phyloP scores from a whole-genome alignment of 2,888 invertebrate genomes.

The Phyto melanocephala region DNA sequence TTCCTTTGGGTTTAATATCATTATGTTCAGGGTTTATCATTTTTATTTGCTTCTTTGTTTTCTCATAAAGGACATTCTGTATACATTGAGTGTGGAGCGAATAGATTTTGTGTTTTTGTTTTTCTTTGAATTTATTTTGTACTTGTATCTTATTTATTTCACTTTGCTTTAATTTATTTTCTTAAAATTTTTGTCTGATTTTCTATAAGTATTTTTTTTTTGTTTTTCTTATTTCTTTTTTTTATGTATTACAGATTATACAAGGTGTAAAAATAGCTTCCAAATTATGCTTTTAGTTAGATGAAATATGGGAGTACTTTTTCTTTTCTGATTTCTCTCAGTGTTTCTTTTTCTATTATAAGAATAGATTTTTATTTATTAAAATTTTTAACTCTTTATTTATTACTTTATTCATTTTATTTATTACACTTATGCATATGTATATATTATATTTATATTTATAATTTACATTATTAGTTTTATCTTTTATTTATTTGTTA shows the following conservation, averaged over 20 bases:
- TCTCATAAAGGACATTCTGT: slow-evolving; percentile 49
- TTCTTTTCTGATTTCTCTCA: slow-evolving; percentile 12
- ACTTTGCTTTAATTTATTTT: slow-evolving; percentile 25
- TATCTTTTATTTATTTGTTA: slow-evolving; percentile 3
- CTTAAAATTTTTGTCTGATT: slow-evolving; percentile 46
- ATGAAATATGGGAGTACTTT: slow-evolving; percentile 35
- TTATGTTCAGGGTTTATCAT: slow-evolving; percentile 9
- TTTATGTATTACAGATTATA: slow-evolving; percentile 59
- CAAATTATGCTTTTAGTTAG: slow-evolving; percentile 22
- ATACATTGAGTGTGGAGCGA: slow-evolving; percentile 58
- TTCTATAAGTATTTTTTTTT: slow-evolving; percentile 68
- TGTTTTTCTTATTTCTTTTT: slow-evolving; percentile 30
- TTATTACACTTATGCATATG: slow-evolving; percentile 54
- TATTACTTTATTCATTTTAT: slow-evolving; percentile 30
- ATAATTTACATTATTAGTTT: slow-evolving; percentile 48
- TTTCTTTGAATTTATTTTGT: slow-evolving; percentile 61
- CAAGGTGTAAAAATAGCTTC: slow-evolving; percentile 67
- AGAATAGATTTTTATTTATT: slow-evolving; percentile 34
- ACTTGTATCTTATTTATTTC: slow-evolving; percentile 52
- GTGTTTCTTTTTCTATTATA: slow-evolving; percentile 31
- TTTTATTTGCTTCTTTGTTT: neutral
- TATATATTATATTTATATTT: neutral
- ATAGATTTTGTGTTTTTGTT: slow-evolving; percentile 9
- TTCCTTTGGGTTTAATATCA: slow-evolving; percentile 17
- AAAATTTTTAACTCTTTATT: slow-evolving; percentile 23